phyloP scores from a whole-genome alignment of 2,888 invertebrate species.

The Odontocolon sp. region DNA sequence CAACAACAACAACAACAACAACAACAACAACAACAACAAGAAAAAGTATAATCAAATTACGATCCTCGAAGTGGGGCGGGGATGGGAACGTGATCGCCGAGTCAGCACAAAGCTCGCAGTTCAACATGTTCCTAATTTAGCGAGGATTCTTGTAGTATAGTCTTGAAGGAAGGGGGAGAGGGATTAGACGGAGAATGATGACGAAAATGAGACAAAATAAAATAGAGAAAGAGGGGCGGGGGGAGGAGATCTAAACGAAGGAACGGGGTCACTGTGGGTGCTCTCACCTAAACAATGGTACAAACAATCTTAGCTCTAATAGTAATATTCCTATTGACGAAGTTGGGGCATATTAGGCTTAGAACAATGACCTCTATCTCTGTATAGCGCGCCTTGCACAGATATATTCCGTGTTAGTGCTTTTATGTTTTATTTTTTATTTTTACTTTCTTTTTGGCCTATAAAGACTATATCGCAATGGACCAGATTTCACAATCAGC shows the following conservation, averaged over 20 bases:
- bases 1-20: no score
- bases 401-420: slow-evolving; percentile 50
- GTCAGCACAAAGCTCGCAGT: slow-evolving; percentile 52
- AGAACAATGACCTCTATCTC: slow-evolving; percentile 57
- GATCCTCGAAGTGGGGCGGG: slow-evolving; percentile 48
- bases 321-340: slow-evolving; percentile 78
- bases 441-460: slow-evolving; percentile 20
- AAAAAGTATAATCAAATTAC: slow-evolving; percentile 61
- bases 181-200: slow-evolving; percentile 23
- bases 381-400: slow-evolving; percentile 70
- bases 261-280: slow-evolving; percentile 72
- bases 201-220: slow-evolving; percentile 28
- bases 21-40: slow-evolving; percentile 15
- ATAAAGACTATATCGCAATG: slow-evolving; percentile 53
- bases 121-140: slow-evolving; percentile 63
- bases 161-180: slow-evolving; percentile 18
- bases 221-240: background rate
- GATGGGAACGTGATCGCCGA: slow-evolving; percentile 49
- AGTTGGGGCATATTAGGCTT: slow-evolving; percentile 60
- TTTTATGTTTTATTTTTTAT: slow-evolving; percentile 20
- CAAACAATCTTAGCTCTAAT: slow-evolving; percentile 79
- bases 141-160: slow-evolving; percentile 61
- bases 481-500: slow-evolving; percentile 45
- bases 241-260: slow-evolving; percentile 54
- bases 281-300: slow-evolving; percentile 79